phyloP scores from a whole-genome alignment of 2,797 vertebrate species.

The Acomys russatus region DNA sequence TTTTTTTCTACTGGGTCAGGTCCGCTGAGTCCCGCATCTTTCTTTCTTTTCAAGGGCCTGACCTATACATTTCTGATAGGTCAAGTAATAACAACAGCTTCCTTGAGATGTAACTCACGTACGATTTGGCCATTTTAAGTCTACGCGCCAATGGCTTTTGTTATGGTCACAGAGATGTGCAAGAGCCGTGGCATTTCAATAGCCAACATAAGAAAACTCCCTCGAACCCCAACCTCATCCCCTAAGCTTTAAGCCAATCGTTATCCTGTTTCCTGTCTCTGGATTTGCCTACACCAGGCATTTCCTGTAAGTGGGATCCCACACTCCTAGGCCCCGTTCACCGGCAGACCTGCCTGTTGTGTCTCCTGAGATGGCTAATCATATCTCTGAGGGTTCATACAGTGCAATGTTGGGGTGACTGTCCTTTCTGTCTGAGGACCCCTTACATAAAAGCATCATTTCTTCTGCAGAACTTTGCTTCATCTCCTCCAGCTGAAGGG shows the following conservation, averaged over 20 bases:
- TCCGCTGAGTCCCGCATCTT: not conserved
- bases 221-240: too few relatives aligned
- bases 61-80: slow-evolving; percentile 32
- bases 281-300: not conserved
- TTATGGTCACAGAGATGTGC: not conserved
- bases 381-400: slow-evolving; percentile 1
- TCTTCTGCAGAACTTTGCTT: not conserved
- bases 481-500: not conserved
- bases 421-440: not conserved
- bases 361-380: not conserved
- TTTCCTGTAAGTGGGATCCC: not conserved
- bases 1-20: not conserved
- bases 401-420: not conserved
- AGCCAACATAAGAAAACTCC: not conserved
- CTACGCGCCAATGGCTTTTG: not conserved
- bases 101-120: slow-evolving; percentile 41
- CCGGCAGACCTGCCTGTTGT: not conserved
- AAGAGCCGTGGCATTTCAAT: not conserved
- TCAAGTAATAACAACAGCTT: slow-evolving; percentile 7
- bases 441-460: not conserved
- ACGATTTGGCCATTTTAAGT: not conserved
- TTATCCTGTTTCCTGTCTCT: not conserved
- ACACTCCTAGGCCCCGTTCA: not conserved
- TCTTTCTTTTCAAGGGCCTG: not conserved
- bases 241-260: not conserved